Evolutionary conservation across 2,797 vertebrate species (phyloP).

Genomic region (Sardinella longiceps): DNA sequence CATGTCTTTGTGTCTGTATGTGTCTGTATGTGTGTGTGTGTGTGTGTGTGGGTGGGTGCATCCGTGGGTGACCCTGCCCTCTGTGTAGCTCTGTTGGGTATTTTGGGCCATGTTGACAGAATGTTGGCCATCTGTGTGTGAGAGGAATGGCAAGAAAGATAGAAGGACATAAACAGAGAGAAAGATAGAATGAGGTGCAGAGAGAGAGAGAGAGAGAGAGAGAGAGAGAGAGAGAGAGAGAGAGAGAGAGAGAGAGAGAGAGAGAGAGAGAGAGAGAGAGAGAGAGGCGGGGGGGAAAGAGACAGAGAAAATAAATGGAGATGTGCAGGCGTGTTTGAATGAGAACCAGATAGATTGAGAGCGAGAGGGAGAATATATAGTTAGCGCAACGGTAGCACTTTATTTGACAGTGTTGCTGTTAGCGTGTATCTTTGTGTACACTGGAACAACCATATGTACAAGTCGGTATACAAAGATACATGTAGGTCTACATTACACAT

Average conservation of each 20-base stretch:
- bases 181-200: not conserved
- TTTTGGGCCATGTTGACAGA: slow-evolving; percentile 19
- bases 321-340: too few relatives aligned
- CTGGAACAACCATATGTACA: too few relatives aligned
- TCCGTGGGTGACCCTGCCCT: slow-evolving; percentile 5
- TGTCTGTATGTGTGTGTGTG: not conserved
- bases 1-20: not conserved
- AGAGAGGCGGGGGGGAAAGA: too few relatives aligned
- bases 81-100: not conserved
- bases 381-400: too few relatives aligned
- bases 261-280: not conserved
- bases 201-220: not conserved
- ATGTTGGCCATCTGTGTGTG: slow-evolving; percentile 17
- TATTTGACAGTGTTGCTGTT: too few relatives aligned
- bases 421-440: too few relatives aligned
- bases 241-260: not conserved
- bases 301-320: too few relatives aligned
- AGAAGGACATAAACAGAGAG: not conserved
- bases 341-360: too few relatives aligned
- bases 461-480: too few relatives aligned
- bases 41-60: not conserved
- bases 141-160: not conserved
- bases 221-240: not conserved
- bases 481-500: too few relatives aligned
- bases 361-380: too few relatives aligned